These are phyloP conservation scores for Carettochelys insculpta DNA, from an alignment of 2,113 vertebrate genomes.

Conservation along the genomic window DNA sequence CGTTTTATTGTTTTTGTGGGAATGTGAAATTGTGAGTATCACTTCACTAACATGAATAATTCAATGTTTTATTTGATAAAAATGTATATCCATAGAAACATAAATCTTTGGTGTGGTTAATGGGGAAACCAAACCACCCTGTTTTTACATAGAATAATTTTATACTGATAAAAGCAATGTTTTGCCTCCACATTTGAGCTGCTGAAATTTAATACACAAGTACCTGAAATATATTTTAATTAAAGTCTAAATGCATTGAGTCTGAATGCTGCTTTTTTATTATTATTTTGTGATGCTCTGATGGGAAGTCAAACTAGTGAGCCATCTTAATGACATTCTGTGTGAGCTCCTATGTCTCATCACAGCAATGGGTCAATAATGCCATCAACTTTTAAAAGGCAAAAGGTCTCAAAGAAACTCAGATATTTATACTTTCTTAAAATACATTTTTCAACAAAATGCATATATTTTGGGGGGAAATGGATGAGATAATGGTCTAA, in stretches of 20 bases:
- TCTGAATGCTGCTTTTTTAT: neutral
- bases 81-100: neutral
- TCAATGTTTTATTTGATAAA: neutral
- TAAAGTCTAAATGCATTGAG: constrained; percentile 20
- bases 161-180: neutral
- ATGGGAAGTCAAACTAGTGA: neutral
- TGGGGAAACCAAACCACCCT: constrained; percentile 5
- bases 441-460: neutral
- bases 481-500: neutral
- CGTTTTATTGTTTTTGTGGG: constrained; percentile 25
- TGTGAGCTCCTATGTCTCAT: neutral
- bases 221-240: constrained; percentile 15
- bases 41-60: constrained; percentile 29
- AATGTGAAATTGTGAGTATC: constrained; percentile 19
- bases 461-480: neutral
- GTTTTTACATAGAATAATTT: neutral
- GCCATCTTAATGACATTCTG: neutral
- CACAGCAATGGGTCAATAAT: neutral
- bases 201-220: constrained; percentile 39
- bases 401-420: neutral
- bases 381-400: neutral
- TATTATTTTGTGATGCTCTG: constrained; percentile 8
- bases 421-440: neutral
- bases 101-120: neutral
- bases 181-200: neutral